Evolutionary conservation across 2,113 vertebrate species (phyloP).

Genomic region (Aplodontia rufa): DNA sequence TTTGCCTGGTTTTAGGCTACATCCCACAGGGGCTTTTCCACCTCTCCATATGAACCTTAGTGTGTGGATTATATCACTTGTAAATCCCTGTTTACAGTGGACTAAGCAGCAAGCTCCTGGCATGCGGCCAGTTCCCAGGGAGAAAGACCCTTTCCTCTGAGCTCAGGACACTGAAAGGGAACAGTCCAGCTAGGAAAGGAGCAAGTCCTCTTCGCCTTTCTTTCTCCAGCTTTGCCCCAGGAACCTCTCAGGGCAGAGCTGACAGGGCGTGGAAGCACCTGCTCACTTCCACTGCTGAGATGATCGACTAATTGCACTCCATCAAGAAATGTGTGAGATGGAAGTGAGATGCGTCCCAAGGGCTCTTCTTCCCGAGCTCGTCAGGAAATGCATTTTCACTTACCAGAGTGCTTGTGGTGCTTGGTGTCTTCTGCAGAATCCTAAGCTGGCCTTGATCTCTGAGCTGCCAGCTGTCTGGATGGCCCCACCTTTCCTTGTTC

Average conservation of each 20-base stretch:
- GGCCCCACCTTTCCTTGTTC: background rate
- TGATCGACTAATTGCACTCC: slow-evolving; percentile 77
- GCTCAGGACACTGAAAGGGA: background rate
- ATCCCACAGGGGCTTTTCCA: background rate
- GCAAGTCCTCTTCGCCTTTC: background rate
- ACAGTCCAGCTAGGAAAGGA: no score
- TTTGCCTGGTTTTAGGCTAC: background rate
- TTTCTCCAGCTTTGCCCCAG: background rate
- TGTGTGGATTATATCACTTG: rapidly evolving
- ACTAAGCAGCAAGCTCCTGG: background rate
- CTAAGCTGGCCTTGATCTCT: background rate
- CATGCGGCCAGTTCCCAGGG: background rate
- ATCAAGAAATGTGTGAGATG: slow-evolving; percentile 71
- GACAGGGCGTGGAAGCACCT: slow-evolving; percentile 29
- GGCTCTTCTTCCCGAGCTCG: background rate
- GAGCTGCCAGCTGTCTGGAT: background rate
- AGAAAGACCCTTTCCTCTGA: background rate
- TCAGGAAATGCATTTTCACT: slow-evolving; percentile 60
- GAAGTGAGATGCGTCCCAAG: slow-evolving; percentile 57
- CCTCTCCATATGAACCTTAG: background rate
- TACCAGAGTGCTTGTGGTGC: background rate
- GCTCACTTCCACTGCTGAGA: slow-evolving; percentile 44
- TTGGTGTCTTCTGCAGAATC: background rate
- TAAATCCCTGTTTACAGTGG: background rate
- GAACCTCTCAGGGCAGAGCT: slow-evolving; percentile 65